These are phyloP conservation scores for Atherix ibis DNA, from an alignment of 2,888 invertebrate species.

Conservation along the genomic window DNA sequence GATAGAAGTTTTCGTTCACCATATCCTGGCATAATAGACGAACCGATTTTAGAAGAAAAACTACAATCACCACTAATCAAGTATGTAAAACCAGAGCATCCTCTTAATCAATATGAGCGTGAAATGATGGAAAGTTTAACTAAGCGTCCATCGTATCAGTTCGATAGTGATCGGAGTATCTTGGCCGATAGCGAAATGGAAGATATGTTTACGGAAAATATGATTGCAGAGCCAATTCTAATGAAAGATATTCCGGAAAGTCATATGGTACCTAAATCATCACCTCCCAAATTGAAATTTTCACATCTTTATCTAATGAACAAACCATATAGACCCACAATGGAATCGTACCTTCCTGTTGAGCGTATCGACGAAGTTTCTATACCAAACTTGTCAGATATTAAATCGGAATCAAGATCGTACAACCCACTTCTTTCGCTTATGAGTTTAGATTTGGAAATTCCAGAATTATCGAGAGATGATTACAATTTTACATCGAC, in stretches of 20 bases:
- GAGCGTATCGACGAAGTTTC: slow-evolving; percentile 2
- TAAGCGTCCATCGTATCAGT: not conserved
- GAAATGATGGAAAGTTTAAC: not conserved
- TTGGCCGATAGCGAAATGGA: slow-evolving; percentile 1
- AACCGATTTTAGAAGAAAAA: slow-evolving; percentile 5
- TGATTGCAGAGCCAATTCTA: not conserved
- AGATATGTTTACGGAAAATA: not conserved
- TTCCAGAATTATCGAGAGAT: too few species aligned
- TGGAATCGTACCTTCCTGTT: slow-evolving; percentile 1
- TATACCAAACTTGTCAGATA: not conserved
- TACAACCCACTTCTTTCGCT: too few species aligned
- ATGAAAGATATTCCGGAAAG: slow-evolving; percentile 1
- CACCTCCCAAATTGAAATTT: not conserved
- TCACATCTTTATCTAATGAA: slow-evolving; percentile 1
- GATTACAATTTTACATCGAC: too few species aligned
- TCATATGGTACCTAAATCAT: not conserved
- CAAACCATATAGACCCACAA: not conserved
- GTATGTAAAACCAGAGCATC: not conserved
- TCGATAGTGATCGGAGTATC: not conserved
- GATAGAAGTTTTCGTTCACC: not conserved
- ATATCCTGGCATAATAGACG: slow-evolving; percentile 4
- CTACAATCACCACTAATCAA: slow-evolving; percentile 1
- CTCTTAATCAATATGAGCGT: slow-evolving; percentile 1
- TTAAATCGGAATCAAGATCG: too few species aligned
- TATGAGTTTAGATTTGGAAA: too few species aligned